Conservation (phyloP, 1,140 invertebrate genomes). For the Bradysia coprophila region DNA sequence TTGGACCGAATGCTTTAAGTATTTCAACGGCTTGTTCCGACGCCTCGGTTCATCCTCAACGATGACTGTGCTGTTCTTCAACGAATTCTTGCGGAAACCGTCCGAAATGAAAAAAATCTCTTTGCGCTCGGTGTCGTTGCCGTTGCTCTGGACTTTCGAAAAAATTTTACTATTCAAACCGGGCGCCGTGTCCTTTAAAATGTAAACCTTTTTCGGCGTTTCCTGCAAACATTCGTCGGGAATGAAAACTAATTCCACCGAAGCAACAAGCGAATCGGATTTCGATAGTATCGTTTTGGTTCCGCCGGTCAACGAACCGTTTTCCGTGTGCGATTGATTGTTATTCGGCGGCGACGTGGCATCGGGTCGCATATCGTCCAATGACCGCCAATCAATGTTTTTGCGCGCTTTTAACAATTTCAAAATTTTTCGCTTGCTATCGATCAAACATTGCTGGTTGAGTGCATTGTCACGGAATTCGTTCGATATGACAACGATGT, state of each 20-base stretch:
- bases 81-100: not conserved
- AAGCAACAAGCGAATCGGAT: conserved; percentile 2
- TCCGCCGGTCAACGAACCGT: not conserved
- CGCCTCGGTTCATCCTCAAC: not conserved
- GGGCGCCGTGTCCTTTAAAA: no score
- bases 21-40: not conserved
- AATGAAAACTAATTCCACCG: conserved; percentile 5
- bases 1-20: not conserved
- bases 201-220: no score
- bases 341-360: not conserved
- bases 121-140: not conserved
- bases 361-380: not conserved
- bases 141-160: no score
- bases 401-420: not conserved
- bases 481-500: not conserved
- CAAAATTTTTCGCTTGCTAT: conserved; percentile 1
- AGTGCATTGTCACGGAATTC: not conserved
- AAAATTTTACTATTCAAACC: no score
- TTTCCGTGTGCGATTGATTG: not conserved
- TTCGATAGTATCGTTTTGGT: not conserved
- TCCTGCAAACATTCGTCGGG: no score
- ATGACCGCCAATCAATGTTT: not conserved
- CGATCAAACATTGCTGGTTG: not conserved
- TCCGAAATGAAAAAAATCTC: not conserved
- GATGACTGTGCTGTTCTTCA: not conserved